A percentile compares a stretch with the other conserved stretches of the same genome.
Conservation (phyloP, 2,888 invertebrate genomes). For the Drosophila aldrichi region DNA sequence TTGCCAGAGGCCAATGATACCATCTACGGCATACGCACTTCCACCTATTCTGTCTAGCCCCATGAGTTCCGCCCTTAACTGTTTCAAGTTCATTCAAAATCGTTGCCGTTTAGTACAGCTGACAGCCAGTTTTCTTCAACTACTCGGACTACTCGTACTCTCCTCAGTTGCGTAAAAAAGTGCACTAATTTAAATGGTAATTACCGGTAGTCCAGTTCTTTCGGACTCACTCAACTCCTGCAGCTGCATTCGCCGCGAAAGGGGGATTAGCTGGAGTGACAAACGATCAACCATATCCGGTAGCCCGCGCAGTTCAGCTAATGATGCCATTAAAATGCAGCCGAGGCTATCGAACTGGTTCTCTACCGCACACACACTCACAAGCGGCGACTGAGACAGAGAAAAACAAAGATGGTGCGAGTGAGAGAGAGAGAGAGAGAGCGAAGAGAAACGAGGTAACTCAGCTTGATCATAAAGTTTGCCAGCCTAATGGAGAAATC, state of each 20-base stretch:
- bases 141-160: no score
- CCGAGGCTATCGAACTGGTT: slow-evolving; percentile 51
- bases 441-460: background rate
- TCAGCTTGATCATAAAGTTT: slow-evolving; percentile 17
- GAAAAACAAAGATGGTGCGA: background rate
- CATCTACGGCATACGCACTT: slow-evolving; percentile 68
- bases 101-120: slow-evolving; percentile 46
- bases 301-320: slow-evolving; percentile 66
- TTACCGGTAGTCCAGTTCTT: slow-evolving; percentile 43
- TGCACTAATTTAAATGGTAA: slow-evolving; percentile 78
- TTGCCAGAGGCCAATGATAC: slow-evolving; percentile 69
- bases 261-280: slow-evolving; percentile 67
- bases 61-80: background rate
- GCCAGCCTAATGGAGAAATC: slow-evolving; percentile 16
- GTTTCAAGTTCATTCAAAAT: slow-evolving; percentile 46
- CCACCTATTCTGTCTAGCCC: slow-evolving; percentile 35
- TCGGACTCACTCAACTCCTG: slow-evolving; percentile 9
- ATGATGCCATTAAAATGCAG: slow-evolving; percentile 74
- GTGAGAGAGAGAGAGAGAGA: background rate
- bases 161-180: slow-evolving; percentile 42
- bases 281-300: slow-evolving; percentile 79
- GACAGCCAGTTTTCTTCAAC: background rate
- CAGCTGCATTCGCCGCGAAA: slow-evolving; percentile 24
- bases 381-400: background rate
- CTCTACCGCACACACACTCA: slow-evolving; percentile 1